A percentile compares a stretch with the other conserved stretches of the same genome.
Conservation (phyloP, 1,140 invertebrate species). For the Metopolophium dirhodum region DNA sequence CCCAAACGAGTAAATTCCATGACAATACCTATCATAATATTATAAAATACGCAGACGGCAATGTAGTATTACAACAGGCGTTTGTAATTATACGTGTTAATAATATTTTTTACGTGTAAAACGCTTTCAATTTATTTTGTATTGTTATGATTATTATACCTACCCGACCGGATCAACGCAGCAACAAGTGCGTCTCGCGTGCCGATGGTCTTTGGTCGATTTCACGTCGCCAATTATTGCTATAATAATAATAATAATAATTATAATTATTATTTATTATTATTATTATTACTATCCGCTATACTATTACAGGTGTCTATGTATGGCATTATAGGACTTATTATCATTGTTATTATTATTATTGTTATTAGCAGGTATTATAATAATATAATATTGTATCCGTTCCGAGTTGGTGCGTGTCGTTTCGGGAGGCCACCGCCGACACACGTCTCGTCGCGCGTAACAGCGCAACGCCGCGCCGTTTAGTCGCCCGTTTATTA, state of each 20-base stretch:
- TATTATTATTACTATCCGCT: background rate
- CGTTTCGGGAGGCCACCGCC: background rate
- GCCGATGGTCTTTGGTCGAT: conserved; percentile 23
- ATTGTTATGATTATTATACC: background rate
- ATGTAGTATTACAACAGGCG: background rate
- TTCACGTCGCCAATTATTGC: background rate
- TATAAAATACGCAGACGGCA: background rate
- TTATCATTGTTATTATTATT: background rate
- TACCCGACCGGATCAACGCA: background rate
- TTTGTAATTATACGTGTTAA: background rate
- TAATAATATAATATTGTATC: background rate
- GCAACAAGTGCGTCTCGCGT: conserved; percentile 10
- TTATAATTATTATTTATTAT: too few species aligned
- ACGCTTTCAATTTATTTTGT: background rate
- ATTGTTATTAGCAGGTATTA: background rate
- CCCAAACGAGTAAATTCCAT: background rate
- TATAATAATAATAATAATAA: background rate
- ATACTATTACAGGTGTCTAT: background rate
- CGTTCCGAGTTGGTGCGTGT: too few species aligned
- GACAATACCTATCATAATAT: background rate
- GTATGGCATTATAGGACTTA: background rate
- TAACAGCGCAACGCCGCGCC: background rate
- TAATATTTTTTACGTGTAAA: background rate
- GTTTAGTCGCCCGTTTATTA: conserved; percentile 34
- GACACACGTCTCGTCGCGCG: background rate